Evolutionary conservation across 2,113 vertebrate genomes (phyloP), one percentile per base, ranked within the genome.

Genomic region (Syngnathus floridae): DNA sequence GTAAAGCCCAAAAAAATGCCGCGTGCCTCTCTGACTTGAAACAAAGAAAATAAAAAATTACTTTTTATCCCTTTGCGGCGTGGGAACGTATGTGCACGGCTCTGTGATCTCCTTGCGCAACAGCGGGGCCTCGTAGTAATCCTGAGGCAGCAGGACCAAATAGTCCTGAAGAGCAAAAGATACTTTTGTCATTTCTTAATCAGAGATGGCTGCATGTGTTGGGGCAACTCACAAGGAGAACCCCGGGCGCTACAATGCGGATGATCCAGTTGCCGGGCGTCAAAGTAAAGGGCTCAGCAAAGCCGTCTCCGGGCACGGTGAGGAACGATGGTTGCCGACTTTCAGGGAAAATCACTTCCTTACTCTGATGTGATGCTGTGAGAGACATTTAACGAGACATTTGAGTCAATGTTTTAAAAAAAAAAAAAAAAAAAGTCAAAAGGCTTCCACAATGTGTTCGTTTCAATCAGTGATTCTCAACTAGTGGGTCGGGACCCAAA

Each of bases 101-200:
- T 95, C 82, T 0, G 91, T 93, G 82, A 97, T 89, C 17, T 68
- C 90, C 58, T 91, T 73, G 74, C 93, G 91, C 71, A 99, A 80
- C n/a, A 91, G 65, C 7, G 89, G 73, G 0, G 94, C 94, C 79
- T 95, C 92, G 0, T 95, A 99, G 82, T 95, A 98, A 74, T 93
- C 93, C 41, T 85, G 91, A 16, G 95, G 96, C 69, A 99, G 87
- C 67, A 99, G 90, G 57, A 98, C 93, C 74, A 99, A 73, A 68
- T 95, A 97, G 83, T 99, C 96, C 96, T 99, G 77, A 54, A 65
- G 61, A 10, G 10, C 73, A 16, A 77, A 13, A 13, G 21, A 62
- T 9, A 68, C 26, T 7, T 49, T 10, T 11, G 62, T 37, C 11
- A 37, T 2, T 49, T 10, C 22, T 9, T n/a, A 51, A 4, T 51